Evolutionary conservation across 2,113 vertebrate species (phyloP), one percentile per base, ranked within the genome.

Genomic region (Stigmatopora nigra): DNA sequence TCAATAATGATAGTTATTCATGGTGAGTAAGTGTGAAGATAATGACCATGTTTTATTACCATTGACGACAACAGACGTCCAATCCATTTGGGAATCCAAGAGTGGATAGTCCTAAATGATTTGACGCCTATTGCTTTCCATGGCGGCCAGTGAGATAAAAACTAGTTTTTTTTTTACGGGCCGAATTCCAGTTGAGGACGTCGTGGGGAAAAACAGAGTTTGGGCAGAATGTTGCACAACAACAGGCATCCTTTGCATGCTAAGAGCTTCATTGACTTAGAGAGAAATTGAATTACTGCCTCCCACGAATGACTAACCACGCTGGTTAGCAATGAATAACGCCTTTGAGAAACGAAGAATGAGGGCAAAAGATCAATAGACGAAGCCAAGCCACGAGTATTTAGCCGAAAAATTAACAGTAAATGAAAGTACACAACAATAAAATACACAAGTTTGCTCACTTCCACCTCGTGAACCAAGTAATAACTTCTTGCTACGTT

Each of bases 121-220:
- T 41, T 7, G 38, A 41, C 9, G 38, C 9, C 38, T 41, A 10
- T 31, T 31, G 25, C 25, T 31, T 31, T 31, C 25, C 25, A 31
- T 8, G 38, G 38, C 9, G 9, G 38, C 38, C 38, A 10, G 38
- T 10, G 38, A 41, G 38, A 8, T 56, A 56, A 58, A 58, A 58
- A 38, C 35, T 1, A 38, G 35, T 61, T 66, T 31, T n/a, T 61
- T 66, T 31, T n/a, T 6, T 63, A 59, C 2, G 48, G 63, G 63
- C 79, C 71, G 15, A 86, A 84, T 80, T 81, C 76, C 53, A 74
- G 68, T 72, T 75, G 69, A 78, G 64, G 67, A 73, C 31, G 75
- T 78, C 62, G n/a, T n/a, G n/a, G n/a, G n/a, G 7, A 70, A 65
- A 80, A 71, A 83, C 75, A 75, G 71, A 69, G 48, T 48, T 67